These are phyloP conservation scores for Dendroctonus valens DNA, from an alignment of 1,140 invertebrate genomes.

Conservation along the genomic window DNA sequence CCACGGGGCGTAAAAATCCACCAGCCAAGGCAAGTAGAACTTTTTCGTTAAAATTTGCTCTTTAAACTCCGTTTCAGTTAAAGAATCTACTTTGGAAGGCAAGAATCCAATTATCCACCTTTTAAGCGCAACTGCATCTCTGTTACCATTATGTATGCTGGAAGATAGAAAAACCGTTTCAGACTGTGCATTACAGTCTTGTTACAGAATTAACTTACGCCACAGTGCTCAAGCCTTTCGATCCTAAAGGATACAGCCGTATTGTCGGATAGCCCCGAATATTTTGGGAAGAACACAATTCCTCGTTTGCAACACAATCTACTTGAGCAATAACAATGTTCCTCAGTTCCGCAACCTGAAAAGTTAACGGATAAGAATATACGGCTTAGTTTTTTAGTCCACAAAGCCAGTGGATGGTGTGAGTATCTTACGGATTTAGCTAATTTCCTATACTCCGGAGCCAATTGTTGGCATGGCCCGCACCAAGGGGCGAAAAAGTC, in stretches of 20 bases:
- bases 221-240: conserved; percentile 52
- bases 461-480: conserved; percentile 78
- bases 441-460: conserved; percentile 74
- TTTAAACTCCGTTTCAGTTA: conserved; percentile 50
- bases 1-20: conserved; percentile 77
- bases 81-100: conserved; percentile 54
- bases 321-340: conserved; percentile 66
- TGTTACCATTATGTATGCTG: conserved; percentile 62
- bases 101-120: conserved; percentile 63
- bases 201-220: conserved; percentile 53
- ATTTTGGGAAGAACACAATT: conserved; percentile 60
- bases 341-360: conserved; percentile 52
- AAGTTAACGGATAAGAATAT: conserved; percentile 40
- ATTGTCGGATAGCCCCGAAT: conserved; percentile 71
- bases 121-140: conserved; percentile 60
- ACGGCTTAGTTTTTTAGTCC: not conserved
- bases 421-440: conserved; percentile 59
- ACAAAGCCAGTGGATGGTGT: not conserved
- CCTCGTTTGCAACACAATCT: conserved; percentile 62
- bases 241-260: conserved; percentile 63
- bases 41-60: conserved; percentile 51
- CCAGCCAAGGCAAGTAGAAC: conserved; percentile 57
- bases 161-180: conserved; percentile 26
- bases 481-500: conserved; percentile 87
- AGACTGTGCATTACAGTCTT: not conserved